These are phyloP conservation scores for Ptychadena robeensis DNA, from an alignment of 2,797 vertebrate species.

Conservation along the genomic window DNA sequence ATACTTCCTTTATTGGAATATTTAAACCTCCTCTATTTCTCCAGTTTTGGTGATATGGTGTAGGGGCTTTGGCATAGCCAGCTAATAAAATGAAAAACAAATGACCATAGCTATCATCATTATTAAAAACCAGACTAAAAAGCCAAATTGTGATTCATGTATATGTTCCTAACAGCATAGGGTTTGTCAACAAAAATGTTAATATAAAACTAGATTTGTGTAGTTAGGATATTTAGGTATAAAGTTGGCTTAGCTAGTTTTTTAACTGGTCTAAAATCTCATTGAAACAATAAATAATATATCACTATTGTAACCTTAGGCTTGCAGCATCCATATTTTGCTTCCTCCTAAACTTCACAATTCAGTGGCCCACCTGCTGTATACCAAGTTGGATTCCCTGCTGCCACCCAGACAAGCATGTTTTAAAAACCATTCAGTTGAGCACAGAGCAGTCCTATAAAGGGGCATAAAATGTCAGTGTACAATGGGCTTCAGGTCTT, in stretches of 20 bases:
- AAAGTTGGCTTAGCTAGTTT: not conserved
- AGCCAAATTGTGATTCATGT: no score
- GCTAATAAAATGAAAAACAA: no score
- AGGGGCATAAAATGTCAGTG: constrained; percentile 42
- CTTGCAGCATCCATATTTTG: not conserved
- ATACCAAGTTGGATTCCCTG: not conserved
- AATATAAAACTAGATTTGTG: no score
- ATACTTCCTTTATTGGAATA: no score
- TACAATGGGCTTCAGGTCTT: constrained; percentile 50
- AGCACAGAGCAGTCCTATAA: constrained; percentile 35
- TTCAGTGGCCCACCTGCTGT: not conserved
- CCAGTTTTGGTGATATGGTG: no score
- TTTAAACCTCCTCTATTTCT: no score
- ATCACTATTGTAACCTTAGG: not conserved
- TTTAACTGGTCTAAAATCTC: not conserved
- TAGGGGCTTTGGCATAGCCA: no score
- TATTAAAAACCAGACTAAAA: no score
- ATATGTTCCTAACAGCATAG: no score
- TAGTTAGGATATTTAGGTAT: no score
- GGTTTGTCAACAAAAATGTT: no score
- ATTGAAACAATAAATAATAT: not conserved
- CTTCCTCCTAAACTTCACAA: not conserved
- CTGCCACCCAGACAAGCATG: constrained; percentile 47
- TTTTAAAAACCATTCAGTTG: constrained; percentile 44
- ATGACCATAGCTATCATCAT: no score